Base-by-base conservation (phyloP, 2,797 vertebrate genomes). In the Telmatherina bonti region DNA sequence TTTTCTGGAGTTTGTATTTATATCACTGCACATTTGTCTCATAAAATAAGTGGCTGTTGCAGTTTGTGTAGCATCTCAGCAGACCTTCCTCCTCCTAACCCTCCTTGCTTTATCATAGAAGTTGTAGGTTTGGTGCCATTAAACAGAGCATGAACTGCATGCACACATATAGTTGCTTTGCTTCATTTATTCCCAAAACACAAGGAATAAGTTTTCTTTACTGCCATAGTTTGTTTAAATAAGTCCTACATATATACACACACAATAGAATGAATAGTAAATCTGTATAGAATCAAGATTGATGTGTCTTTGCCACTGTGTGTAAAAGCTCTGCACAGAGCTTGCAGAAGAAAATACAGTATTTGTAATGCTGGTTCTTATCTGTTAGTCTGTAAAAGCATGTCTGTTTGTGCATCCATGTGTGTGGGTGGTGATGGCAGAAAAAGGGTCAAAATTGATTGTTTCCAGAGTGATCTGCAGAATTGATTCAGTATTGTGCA, bases 371-470 rank as follows among this genome's bases (percentile, higher is more conserved):
- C 53, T 18, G 61, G 57, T 68, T 62, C 31, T 38, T 61, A 72
- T 70, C 2, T 52, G 67, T 53, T 20, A 45, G 56, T 13, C 62
- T 62, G 36, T 67, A 56, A 49, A 54, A 15, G 12, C 41, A 33
- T 45, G 59, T 35, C 54, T 67, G 53, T 53, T 59, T 31, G 20
- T 53, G 26, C 29, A 22, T 65, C 29, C 6, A 16, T 67, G 66
- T 69, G 75, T 57, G 85, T 85, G 74, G 55, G 67, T 52, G 75
- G 67, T 80, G 76, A 83, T 70, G 80, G 73, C 2, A 79, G 73
- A 73, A 65, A 89, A 74, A 78, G 72, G 81, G 70, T 83, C 73
- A 69, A 76, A 54, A 94, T 92, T 85, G 91, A 92, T 94, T 89
- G 72, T 87, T 88, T 85, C 81, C 88, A 83, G 79, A 88, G 70